A percentile compares a stretch with the other conserved stretches of the same genome.
Conservation (phyloP, 2,113 vertebrate genomes). For the Maccullochella peelii region DNA sequence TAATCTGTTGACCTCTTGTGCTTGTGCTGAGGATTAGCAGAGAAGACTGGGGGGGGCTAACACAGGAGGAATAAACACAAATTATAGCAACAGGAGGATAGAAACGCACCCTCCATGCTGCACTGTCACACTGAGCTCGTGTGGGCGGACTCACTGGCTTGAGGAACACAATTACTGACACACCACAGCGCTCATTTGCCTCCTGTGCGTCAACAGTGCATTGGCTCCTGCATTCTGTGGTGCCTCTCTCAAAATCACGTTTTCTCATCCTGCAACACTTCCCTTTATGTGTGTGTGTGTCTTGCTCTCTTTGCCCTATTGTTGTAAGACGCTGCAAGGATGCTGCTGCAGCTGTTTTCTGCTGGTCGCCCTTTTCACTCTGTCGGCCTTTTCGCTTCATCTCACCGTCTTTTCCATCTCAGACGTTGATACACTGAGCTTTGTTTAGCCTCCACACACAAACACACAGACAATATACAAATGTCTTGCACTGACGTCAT, state of each 20-base stretch:
- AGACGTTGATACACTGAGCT: conserved; percentile 7
- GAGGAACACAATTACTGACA: conserved; percentile 56
- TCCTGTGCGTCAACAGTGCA: conserved; percentile 14
- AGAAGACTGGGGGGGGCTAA: neutral
- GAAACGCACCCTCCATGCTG: conserved; percentile 9
- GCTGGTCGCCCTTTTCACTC: conserved; percentile 16
- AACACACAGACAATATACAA: conserved; percentile 12
- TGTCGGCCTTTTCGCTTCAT: conserved; percentile 22
- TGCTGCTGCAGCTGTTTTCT: conserved; percentile 34
- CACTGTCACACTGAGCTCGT: neutral
- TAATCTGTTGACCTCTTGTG: neutral
- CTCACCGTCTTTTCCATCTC: conserved; percentile 11
- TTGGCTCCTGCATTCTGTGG: conserved; percentile 15
- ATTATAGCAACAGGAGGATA: conserved; percentile 31
- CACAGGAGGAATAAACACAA: conserved; percentile 34
- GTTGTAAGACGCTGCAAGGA: conserved; percentile 29
- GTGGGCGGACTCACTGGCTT: conserved; percentile 50
- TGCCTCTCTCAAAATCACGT: conserved; percentile 16
- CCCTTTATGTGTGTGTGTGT: conserved; percentile 20
- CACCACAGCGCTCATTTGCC: conserved; percentile 44
- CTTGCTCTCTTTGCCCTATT: neutral
- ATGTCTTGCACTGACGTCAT: neutral
- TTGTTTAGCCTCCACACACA: conserved; percentile 16
- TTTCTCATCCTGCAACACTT: conserved; percentile 24
- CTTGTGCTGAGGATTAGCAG: neutral